phyloP scores from a whole-genome alignment of 2,888 invertebrate genomes.

The Lasioglossum marginatum region DNA sequence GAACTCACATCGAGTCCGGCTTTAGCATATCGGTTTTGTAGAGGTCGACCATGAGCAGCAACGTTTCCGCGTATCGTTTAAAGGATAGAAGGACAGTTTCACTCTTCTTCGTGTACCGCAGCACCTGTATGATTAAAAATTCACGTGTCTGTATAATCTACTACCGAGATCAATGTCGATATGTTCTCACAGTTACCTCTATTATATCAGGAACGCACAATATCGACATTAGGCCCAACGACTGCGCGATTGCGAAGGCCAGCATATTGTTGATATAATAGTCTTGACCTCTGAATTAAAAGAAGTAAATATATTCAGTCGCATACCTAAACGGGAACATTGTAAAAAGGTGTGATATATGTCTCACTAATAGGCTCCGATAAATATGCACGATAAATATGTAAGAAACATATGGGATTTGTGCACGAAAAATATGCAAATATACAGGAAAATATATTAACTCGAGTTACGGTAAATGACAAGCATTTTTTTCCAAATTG shows the following conservation, averaged over 20 bases:
- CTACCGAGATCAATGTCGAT: background rate
- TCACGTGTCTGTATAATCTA: background rate
- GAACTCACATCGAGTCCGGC: slow-evolving; percentile 68
- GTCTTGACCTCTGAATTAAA: slow-evolving; percentile 87
- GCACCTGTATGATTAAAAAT: slow-evolving; percentile 69
- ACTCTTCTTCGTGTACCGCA: slow-evolving; percentile 89
- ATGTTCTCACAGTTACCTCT: slow-evolving; percentile 83
- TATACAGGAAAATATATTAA: no score
- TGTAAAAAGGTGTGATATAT: background rate
- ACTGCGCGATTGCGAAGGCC: slow-evolving; percentile 88
- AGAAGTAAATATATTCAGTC: background rate
- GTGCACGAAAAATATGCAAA: no score
- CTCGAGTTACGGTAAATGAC: no score
- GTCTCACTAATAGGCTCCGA: no score
- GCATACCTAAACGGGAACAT: background rate
- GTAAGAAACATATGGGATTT: no score
- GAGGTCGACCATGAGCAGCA: slow-evolving; percentile 91
- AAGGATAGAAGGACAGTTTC: slow-evolving; percentile 88
- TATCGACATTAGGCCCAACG: slow-evolving; percentile 90
- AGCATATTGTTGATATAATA: slow-evolving; percentile 90
- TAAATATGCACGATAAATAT: no score
- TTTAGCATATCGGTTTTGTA: slow-evolving; percentile 87
- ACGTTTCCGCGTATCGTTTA: slow-evolving; percentile 91
- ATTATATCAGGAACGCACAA: slow-evolving; percentile 90
- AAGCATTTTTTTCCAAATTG: no score